Base-by-base conservation (phyloP, 2,797 vertebrate species). In the Neosilurus mollespiculum region DNA sequence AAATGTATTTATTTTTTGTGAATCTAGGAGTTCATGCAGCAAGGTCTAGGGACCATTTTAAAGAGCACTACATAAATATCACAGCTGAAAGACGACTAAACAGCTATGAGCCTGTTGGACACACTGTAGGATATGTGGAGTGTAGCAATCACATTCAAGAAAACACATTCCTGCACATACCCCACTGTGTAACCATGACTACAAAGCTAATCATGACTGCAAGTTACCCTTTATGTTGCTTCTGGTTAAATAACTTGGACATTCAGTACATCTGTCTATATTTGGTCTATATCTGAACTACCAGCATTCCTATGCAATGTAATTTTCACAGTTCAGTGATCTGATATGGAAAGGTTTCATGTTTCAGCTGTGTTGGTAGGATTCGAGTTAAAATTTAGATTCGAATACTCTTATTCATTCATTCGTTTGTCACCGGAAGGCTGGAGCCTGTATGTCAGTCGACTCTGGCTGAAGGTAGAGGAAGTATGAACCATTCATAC, bases 121-220 rank as follows among this genome's bases (percentile, higher is more conserved):
- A 49, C 34, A 62, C 22, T 62, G 58, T 62, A 24, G 34, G 24
- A 20, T 77, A n/a, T 43, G n/a, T 22, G 58, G 75, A 15, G 7
- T 80, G 30, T 62, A 59, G n/a, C 67, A 9, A 22, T 73, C 70
- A 81, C 70, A 37, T 72, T 49, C 20, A 14, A 26, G 67, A 67
- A 59, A 81, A 43, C 37, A 11, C 73, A 83, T 78, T 83, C 75
- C 66, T 78, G 37, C 75, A 62, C 66, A 71, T 59, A 70, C 65
- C 70, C 56, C 34, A 26, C 37, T 30, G 56, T 10, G 65, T 51
- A 10, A 62, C 82, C 43, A 24, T 78, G 75, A 34, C 82, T 78
- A 70, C 75, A 53, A 37, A 24, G 51, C 10, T 53, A 24, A 12
- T 80, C 66, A 72, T 43, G 76, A 71, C 14, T 73, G 3, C 78